Evolutionary conservation across 2,113 vertebrate species (phyloP).

Genomic region (Pontoporia blainvillei): DNA sequence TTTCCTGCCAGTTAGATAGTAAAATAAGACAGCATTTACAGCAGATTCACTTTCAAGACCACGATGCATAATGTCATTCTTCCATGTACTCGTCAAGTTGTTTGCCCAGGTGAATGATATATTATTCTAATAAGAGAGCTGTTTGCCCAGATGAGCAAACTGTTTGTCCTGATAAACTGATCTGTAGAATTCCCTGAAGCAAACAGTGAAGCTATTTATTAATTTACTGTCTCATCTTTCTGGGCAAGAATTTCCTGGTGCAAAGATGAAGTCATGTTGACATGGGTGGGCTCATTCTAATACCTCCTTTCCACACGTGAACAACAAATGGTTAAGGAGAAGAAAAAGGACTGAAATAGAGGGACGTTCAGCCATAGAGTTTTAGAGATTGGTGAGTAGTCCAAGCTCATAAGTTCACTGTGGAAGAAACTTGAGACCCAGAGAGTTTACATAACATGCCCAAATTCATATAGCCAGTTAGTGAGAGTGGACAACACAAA

Average conservation of each 20-base stretch:
- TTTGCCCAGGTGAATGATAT: constrained; percentile 35
- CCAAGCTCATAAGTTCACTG: not conserved
- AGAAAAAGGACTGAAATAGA: not conserved
- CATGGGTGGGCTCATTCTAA: not conserved
- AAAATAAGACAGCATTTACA: not conserved
- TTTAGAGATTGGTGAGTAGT: not conserved
- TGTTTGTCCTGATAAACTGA: constrained; percentile 61
- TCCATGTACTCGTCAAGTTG: not conserved
- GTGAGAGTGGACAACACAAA: not conserved
- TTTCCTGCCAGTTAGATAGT: not conserved
- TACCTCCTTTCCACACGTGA: not conserved
- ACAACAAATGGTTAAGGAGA: not conserved
- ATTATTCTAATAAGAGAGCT: constrained; percentile 22
- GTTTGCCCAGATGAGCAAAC: constrained; percentile 48
- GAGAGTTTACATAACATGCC: not conserved
- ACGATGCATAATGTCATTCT: not conserved
- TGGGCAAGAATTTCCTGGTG: not conserved
- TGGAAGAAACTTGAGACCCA: not conserved
- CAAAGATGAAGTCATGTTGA: not conserved
- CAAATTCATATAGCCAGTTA: not conserved
- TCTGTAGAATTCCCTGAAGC: constrained; percentile 54
- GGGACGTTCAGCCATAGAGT: not conserved
- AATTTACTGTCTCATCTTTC: constrained; percentile 43
- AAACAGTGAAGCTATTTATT: constrained; percentile 45
- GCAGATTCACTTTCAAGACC: not conserved